Evolutionary conservation across 1,140 invertebrate species (phyloP), one percentile per base, ranked within the genome.

Genomic region (Harpegnathos saltator): DNA sequence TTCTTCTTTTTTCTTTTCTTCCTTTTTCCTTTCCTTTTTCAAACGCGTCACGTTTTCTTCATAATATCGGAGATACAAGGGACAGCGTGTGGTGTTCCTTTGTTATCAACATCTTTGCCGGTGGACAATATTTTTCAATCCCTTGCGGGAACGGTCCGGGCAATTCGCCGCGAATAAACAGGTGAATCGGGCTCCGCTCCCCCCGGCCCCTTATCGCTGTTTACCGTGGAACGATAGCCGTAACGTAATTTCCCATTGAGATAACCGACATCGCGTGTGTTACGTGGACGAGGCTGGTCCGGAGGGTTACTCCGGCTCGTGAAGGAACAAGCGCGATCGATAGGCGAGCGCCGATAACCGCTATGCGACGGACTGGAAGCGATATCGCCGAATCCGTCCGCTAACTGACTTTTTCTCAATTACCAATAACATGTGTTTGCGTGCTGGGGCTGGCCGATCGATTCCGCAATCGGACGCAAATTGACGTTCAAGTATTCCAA

Each of bases 181-280:
- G 72, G 59, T 63, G 44, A 69, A 87, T 61, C 61, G 38, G 24
- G 11, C n/a, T n/a, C n/a, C n/a, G n/a, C n/a, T n/a, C n/a, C n/a
- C n/a, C n/a, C n/a, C n/a, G n/a, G n/a, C 24, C 4, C 19, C 24
- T 9, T 48, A 52, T 54, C 74, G 29, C 15, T 33, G 58, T 84
- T 80, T 56, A 38, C 44, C 29, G 15, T 22, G 26, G 63, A 84
- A 82, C 83, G 83, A 85, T 85, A 59, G 14, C 62, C n/a, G 84
- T 86, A 85, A 85, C 73, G 63, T 82, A 86, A 74, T 88, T 86
- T 88, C 82, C 66, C 74, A 81, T 75, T 74, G 63, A 50, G 86
- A 86, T 86, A 88, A 87, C 66, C 50, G 72, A 65, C 69, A 71
- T 59, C 58, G n/a, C 24, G 44, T 26, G 24, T 81, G 33, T 22